Evolutionary conservation across 2,113 vertebrate species (phyloP).

Genomic region (Tetrao urogallus): DNA sequence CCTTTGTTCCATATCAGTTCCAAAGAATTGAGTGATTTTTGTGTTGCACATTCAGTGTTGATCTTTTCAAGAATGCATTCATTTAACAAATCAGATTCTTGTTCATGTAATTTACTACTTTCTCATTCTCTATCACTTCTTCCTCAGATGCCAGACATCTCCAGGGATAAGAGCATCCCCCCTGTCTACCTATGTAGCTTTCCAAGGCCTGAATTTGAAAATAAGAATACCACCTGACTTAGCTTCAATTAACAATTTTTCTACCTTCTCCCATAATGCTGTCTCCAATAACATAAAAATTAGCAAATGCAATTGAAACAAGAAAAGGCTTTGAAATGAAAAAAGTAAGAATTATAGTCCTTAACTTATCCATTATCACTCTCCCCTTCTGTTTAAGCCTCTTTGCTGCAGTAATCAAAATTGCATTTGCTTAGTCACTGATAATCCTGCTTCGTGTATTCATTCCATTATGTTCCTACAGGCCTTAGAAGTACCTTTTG

Average conservation of each 20-base stretch:
- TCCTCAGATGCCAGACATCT: background rate
- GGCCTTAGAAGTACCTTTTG: constrained; percentile 41
- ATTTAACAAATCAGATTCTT: background rate
- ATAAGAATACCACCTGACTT: background rate
- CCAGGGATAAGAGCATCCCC: background rate
- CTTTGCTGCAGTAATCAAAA: constrained; percentile 4
- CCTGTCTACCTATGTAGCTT: background rate
- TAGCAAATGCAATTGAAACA: background rate
- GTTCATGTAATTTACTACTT: background rate
- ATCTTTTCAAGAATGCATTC: background rate
- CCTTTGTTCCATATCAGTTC: background rate
- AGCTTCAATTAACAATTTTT: background rate
- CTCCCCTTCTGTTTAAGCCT: constrained; percentile 33
- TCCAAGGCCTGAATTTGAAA: background rate
- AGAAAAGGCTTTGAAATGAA: background rate
- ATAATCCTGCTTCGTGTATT: background rate
- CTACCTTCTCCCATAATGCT: background rate
- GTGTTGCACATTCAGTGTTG: background rate
- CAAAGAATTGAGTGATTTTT: background rate
- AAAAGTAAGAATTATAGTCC: constrained; percentile 19
- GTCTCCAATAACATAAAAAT: background rate
- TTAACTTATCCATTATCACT: constrained; percentile 12
- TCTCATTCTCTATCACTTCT: background rate
- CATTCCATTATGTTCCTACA: constrained; percentile 41
- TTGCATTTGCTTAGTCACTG: background rate